A percentile compares a stretch with the other conserved stretches of the same genome.
These are phyloP conservation scores for Anser brachyrhynchus DNA, from an alignment of 2,113 vertebrate genomes.

Conservation along the genomic window DNA sequence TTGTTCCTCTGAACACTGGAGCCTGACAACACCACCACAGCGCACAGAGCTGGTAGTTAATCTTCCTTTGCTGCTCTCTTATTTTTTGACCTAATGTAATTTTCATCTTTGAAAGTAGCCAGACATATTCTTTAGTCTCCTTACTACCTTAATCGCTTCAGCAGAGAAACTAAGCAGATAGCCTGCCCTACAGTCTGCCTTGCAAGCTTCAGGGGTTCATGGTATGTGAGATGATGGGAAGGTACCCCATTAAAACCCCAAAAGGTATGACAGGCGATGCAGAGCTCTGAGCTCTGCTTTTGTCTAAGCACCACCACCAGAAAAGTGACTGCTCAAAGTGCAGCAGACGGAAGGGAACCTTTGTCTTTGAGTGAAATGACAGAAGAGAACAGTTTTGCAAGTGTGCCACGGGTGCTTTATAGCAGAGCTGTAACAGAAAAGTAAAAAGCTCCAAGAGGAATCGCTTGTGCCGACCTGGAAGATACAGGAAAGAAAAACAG, in stretches of 20 bases:
- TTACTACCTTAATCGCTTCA: neutral
- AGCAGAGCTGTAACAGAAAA: neutral
- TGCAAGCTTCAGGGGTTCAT: neutral
- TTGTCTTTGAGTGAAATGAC: neutral
- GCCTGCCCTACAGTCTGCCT: neutral
- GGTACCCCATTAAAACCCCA: neutral
- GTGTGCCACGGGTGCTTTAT: neutral
- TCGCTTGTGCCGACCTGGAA: slow-evolving; percentile 14
- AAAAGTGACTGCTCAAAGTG: neutral
- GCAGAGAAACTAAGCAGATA: neutral
- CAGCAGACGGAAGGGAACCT: neutral
- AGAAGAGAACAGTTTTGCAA: neutral
- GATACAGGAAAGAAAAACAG: neutral
- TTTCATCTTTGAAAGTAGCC: neutral
- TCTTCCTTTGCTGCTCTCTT: neutral
- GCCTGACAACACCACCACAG: neutral
- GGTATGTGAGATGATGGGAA: neutral
- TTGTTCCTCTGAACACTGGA: neutral
- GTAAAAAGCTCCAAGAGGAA: neutral
- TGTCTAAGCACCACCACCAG: neutral
- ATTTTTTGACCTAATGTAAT: neutral
- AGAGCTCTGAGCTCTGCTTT: neutral
- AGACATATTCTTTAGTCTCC: neutral
- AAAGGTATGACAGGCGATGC: neutral
- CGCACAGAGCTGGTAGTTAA: neutral